phyloP scores from a whole-genome alignment of 2,797 vertebrate genomes.

The Melanotaenia boesemani region DNA sequence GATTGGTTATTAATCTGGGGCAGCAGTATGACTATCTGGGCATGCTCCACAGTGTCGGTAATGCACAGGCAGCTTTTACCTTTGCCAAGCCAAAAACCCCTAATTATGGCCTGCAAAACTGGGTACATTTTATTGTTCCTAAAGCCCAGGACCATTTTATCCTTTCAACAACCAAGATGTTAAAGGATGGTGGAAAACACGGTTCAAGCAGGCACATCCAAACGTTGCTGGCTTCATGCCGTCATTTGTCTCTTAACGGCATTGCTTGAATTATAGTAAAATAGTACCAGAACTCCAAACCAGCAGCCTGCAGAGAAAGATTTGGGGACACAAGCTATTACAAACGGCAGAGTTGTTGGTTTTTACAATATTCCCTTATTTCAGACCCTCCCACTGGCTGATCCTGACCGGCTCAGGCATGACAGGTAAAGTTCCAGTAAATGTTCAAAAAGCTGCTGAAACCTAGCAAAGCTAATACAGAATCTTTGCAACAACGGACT shows the following conservation, averaged over 20 bases:
- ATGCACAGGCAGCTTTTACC: conserved; percentile 25
- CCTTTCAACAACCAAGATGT: conserved; percentile 1
- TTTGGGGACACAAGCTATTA: background rate
- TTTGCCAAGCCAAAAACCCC: too few species aligned
- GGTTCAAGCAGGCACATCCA: background rate
- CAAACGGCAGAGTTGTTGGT: background rate
- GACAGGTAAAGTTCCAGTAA: too few species aligned
- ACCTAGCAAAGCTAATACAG: too few species aligned
- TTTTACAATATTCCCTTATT: too few species aligned
- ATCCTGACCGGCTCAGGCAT: too few species aligned
- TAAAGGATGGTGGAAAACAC: too few species aligned
- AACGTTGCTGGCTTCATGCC: conserved; percentile 24
- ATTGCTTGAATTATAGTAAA: background rate
- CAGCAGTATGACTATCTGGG: conserved; percentile 72
- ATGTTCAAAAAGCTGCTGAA: too few species aligned
- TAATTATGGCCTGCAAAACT: conserved; percentile 22
- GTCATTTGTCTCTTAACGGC: background rate
- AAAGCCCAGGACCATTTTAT: background rate
- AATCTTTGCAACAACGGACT: too few species aligned
- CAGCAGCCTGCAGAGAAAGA: background rate
- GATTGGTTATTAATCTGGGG: conserved; percentile 65
- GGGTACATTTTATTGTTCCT: conserved; percentile 20
- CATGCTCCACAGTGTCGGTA: conserved; percentile 26
- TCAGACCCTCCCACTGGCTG: too few species aligned
- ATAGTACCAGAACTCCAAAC: background rate